Base-by-base conservation (phyloP, 2,888 invertebrate genomes). In the Steinernema carpocapsae region DNA sequence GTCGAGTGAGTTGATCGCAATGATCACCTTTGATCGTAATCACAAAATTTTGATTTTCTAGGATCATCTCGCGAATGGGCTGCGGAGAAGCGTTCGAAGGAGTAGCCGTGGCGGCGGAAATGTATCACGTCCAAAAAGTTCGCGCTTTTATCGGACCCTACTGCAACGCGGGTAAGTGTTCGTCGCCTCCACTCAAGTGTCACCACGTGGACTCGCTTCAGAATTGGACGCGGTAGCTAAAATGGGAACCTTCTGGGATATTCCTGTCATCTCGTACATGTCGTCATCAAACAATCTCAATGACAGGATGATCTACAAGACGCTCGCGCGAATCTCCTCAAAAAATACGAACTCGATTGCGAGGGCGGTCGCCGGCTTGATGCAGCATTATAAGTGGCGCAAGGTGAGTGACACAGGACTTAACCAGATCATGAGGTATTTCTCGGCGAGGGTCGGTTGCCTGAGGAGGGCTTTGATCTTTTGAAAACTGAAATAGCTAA, bases 181-280 rank as follows among this genome's bases (percentile, higher is more conserved):
- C 14, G 29, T 78, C 51, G 37, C 22, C 1, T 37, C 43, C 42
- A 51, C 37, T 72, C 26, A 10, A 19, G n/a, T 6, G n/a, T 19
- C 14, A 26, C 19, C 32, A 10, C 73, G 12, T 12, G 32, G 45
- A 14, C 22, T 17, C 52, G 42, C 42, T 73, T 32, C 72, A 80
- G 85, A 85, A 77, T 80, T 85, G 78, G 86, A 86, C 42, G 85
- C 86, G 19, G 86, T 86, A 6, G 85, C 84, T 26, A 76, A 85
- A 70, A 86, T 86, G 86, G 82, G 84, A n/a, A 79, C 83, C 0
- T 85, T 83, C 73, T 86, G 85, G 86, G 86, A 86, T 70, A 80
- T 86, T 70, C 85, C 86, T 7, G 83, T 84, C 37, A 83, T 86
- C 59, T 83, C 84, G 0, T 86, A 86, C 73, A 86, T 86, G 86